Evolutionary conservation across 2,797 vertebrate genomes (phyloP).

Genomic region (Clarias fuscus): DNA sequence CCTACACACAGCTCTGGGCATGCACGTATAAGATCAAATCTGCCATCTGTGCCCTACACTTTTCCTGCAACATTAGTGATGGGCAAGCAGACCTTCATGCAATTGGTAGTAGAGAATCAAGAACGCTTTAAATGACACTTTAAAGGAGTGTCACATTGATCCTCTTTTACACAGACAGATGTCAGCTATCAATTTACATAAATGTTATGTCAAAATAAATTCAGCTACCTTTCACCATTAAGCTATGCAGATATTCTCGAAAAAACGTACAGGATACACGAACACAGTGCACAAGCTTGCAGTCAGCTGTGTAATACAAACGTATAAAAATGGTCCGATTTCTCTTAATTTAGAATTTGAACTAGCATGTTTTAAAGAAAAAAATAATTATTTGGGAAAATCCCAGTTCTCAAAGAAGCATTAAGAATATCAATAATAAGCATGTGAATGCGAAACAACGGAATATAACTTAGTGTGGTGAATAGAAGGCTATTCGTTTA

Average conservation of each 20-base stretch:
- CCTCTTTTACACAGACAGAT: constrained; percentile 53
- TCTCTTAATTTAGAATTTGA: constrained; percentile 13
- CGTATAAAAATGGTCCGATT: constrained; percentile 53
- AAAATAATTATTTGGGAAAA: background rate
- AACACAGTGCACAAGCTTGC: constrained; percentile 98
- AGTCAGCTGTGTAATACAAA: constrained; percentile 81
- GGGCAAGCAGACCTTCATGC: constrained; percentile 59
- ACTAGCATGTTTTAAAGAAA: constrained; percentile 41
- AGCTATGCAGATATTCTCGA: constrained; percentile 89
- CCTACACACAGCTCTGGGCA: constrained; percentile 41
- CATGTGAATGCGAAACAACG: constrained; percentile 13
- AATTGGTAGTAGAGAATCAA: constrained; percentile 58
- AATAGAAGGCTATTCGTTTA: constrained; percentile 4
- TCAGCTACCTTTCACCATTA: constrained; percentile 86
- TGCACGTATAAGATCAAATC: constrained; percentile 37
- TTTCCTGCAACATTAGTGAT: constrained; percentile 30
- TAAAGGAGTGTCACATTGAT: constrained; percentile 39
- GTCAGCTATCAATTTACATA: constrained; percentile 50
- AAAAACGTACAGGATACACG: constrained; percentile 90
- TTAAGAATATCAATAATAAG: constrained; percentile 29
- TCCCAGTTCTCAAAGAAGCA: constrained; percentile 34
- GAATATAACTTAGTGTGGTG: background rate
- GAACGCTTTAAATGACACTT: constrained; percentile 34
- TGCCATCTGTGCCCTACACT: constrained; percentile 22
- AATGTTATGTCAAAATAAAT: constrained; percentile 78